A percentile compares a stretch with the other conserved stretches of the same genome.
phyloP scores from a whole-genome alignment of 2,888 invertebrate genomes.

The Drosophila percnosoma region DNA sequence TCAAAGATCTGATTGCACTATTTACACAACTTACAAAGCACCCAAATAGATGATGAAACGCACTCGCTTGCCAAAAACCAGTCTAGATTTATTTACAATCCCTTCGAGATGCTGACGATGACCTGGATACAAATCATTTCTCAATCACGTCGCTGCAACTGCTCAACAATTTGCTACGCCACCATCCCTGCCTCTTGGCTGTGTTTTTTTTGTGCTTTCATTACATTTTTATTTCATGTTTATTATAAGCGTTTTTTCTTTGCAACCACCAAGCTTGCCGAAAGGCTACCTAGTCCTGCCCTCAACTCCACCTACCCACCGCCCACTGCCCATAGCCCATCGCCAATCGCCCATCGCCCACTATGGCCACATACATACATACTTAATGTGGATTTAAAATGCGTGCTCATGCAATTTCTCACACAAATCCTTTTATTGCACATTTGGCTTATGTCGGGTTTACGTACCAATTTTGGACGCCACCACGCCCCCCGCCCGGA shows the following conservation, averaged over 20 bases:
- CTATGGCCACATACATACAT: conserved; percentile 52
- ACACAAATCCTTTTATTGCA: conserved; percentile 81
- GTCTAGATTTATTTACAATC: conserved; percentile 15
- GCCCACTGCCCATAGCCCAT: not conserved
- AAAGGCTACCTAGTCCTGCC: conserved; percentile 18
- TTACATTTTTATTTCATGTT: conserved; percentile 66
- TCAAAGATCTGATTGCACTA: not conserved
- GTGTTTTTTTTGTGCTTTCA: conserved; percentile 33
- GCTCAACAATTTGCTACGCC: conserved; percentile 60
- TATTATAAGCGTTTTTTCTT: conserved; percentile 54
- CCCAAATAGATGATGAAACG: not conserved
- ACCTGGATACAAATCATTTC: conserved; percentile 60
- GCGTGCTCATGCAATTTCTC: conserved; percentile 80
- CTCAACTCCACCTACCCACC: not conserved
- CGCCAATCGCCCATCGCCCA: conserved; percentile 26
- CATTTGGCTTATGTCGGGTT: conserved; percentile 79
- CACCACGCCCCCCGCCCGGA: conserved; percentile 19
- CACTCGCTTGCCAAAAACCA: not conserved
- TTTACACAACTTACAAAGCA: not conserved
- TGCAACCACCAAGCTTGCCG: conserved; percentile 10
- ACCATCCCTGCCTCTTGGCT: not conserved
- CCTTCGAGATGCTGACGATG: conserved; percentile 7
- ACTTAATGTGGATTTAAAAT: conserved; percentile 80
- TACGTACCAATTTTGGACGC: conserved; percentile 75
- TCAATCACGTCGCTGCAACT: conserved; percentile 55